Base-by-base conservation (phyloP, 1,140 invertebrate genomes). In the Maconellicoccus hirsutus region DNA sequence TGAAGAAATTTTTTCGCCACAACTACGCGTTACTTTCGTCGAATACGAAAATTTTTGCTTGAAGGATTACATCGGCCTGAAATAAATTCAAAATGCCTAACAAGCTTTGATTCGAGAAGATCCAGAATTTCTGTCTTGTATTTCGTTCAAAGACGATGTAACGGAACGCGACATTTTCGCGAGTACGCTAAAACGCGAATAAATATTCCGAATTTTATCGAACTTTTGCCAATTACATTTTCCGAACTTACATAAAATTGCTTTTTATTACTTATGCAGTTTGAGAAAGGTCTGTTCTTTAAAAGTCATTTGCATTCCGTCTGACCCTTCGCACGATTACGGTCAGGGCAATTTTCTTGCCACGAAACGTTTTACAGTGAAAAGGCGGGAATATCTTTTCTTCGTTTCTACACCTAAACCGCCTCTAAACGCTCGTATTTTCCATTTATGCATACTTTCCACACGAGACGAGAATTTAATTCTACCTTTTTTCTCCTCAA, bases 241-340 rank as follows among this genome's bases (percentile, higher is more conserved):
- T 22, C 19, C 25, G 61, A 66, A 66, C 61, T 66, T 66, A 66
- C 61, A 66, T 66, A 66, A 66, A 66, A 66, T 66, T 26, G 61
- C 61, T 66, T 66, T 66, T 66, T 66, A 66, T 66, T 66, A 66
- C 61, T 66, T 66, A 66, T 66, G 61, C 61, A 26, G 61, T 26
- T 52, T 52, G n/a, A 52, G 19, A 25, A 66, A 25, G 61, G 61
- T 66, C 22, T 66, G 61, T 66, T 66, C 61, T 66, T 66, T 66
- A 66, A 66, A 66, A 66, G 61, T 66, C 61, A 66, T 66, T 66
- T 66, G 61, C 61, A 66, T 66, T 66, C 61, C 61, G 61, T 66
- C 61, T 66, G 61, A 66, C 61, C 61, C 61, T 66, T 66, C 25
- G 61, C 61, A 66, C 61, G 61, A 66, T 66, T 66, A 23, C 22